Conservation (phyloP, 2,113 vertebrate genomes). For the human region GRCh38 chr1:234660501-234661000, state of each 20-base stretch:
- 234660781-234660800: not conserved
- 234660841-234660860: not conserved
- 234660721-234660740: not conserved
- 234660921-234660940: not conserved
- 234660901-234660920: not conserved
- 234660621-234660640: too few species aligned
- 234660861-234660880: not conserved
- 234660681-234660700: not conserved
- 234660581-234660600: too few species aligned
- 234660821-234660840: not conserved
- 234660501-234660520: too few species aligned
- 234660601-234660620: too few species aligned
- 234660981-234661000: not conserved
- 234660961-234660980: not conserved
- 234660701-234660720: not conserved
- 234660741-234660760: fast-evolving
- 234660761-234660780: not conserved
- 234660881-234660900: not conserved
- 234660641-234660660: not conserved
- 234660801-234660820: not conserved
- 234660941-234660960: not conserved
- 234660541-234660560: too few species aligned
- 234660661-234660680: not conserved
- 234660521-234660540: too few species aligned
- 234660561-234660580: too few species aligned